A percentile compares a stretch with the other conserved stretches of the same genome.
phyloP scores from a whole-genome alignment of 2,888 invertebrate genomes.

The Papilio gigon region DNA sequence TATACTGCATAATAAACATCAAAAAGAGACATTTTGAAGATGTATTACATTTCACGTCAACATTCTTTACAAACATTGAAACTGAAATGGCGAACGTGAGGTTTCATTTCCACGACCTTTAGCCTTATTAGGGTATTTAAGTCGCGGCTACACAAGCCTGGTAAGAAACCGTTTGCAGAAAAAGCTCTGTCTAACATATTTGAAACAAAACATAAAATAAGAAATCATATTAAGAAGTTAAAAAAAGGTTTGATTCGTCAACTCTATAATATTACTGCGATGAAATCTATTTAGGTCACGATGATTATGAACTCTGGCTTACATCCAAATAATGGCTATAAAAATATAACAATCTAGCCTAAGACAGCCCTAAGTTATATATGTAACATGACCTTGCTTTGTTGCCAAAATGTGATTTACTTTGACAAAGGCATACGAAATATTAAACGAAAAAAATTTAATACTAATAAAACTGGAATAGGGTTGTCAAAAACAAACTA shows the following conservation, averaged over 20 bases:
- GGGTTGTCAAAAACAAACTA: no score
- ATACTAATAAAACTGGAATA: no score
- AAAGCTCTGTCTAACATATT: no score
- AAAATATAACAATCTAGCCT: slow-evolving; percentile 1
- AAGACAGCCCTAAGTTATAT: slow-evolving; percentile 6
- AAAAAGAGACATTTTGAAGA: not conserved
- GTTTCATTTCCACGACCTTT: not conserved
- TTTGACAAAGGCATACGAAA: not conserved
- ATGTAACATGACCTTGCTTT: slow-evolving; percentile 13
- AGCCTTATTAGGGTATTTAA: not conserved
- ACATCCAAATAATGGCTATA: slow-evolving; percentile 2
- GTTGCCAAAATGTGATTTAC: slow-evolving; percentile 2
- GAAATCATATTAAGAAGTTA: not conserved
- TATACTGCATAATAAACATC: not conserved
- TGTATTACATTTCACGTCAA: not conserved
- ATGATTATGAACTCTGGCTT: slow-evolving; percentile 6
- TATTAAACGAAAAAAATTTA: not conserved
- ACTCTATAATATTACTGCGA: not conserved
- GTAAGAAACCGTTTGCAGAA: no score
- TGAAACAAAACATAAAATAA: not conserved
- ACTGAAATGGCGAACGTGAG: not conserved
- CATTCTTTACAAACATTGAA: not conserved
- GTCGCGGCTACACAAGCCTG: no score
- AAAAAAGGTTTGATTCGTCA: not conserved
- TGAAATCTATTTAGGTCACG: slow-evolving; percentile 6